These are phyloP conservation scores for Oncorhynchus kisutch DNA, from an alignment of 2,113 vertebrate species.

Conservation along the genomic window DNA sequence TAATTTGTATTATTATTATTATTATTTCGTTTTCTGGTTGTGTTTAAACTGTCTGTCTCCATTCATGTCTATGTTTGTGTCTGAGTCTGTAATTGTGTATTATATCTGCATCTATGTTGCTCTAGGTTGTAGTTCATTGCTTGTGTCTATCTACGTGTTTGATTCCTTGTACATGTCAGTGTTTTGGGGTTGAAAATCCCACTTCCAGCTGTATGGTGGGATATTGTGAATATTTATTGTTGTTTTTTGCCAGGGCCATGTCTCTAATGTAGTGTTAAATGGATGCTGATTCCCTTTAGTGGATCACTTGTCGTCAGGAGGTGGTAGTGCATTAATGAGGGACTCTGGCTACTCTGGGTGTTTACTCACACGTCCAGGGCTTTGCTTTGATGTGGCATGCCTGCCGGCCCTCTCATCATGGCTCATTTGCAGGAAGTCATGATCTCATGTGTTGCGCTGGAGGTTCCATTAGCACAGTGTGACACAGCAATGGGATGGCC, in stretches of 20 bases:
- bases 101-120: no score
- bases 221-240: no score
- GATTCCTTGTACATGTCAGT: no score
- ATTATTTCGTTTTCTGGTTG: not conserved
- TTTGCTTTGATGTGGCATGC: not conserved
- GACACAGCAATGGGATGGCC: constrained; percentile 13
- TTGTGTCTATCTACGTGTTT: no score
- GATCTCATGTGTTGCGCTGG: constrained; percentile 44
- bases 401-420: not conserved
- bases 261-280: no score
- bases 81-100: no score
- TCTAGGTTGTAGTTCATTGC: no score
- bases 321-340: constrained; percentile 53
- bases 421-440: constrained; percentile 48
- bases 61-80: no score
- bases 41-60: not conserved
- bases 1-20: not conserved
- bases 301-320: constrained; percentile 10
- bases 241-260: no score
- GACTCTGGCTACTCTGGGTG: constrained; percentile 4
- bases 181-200: no score
- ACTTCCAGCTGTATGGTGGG: no score
- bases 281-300: no score
- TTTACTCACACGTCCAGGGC: not conserved
- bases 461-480: constrained; percentile 49